phyloP scores from a whole-genome alignment of 2,113 vertebrate genomes.

The Podarcis muralis region DNA sequence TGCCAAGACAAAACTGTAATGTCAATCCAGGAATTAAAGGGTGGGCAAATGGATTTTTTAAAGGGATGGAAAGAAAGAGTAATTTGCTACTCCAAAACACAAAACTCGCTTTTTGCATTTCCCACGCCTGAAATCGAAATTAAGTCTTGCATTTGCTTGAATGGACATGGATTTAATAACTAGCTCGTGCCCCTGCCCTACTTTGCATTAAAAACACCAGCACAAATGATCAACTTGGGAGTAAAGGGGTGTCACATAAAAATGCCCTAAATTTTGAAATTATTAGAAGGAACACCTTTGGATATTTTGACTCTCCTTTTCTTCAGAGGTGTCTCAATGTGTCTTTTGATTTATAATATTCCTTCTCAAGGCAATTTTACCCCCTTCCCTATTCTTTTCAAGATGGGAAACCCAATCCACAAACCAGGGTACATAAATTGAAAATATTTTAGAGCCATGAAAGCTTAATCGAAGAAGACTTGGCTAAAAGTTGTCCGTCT shows the following conservation, averaged over 20 bases:
- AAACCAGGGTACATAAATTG: not conserved
- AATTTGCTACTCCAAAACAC: not conserved
- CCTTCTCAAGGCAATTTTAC: not conserved
- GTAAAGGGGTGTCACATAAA: not conserved
- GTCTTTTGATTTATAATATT: not conserved
- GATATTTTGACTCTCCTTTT: not conserved
- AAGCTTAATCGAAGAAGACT: too few species aligned
- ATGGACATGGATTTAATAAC: not conserved
- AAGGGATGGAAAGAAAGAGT: not conserved
- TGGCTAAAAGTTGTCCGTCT: too few species aligned
- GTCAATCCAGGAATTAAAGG: not conserved
- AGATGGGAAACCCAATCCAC: not conserved
- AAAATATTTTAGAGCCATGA: not conserved
- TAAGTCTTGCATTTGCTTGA: not conserved
- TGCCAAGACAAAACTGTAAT: not conserved
- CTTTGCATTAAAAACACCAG: not conserved
- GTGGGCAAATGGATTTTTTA: not conserved
- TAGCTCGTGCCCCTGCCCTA: not conserved
- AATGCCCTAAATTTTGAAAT: not conserved
- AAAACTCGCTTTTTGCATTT: not conserved
- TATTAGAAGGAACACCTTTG: not conserved
- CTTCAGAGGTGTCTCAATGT: not conserved
- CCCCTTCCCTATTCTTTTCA: not conserved
- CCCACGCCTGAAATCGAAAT: not conserved
- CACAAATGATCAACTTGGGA: not conserved